phyloP scores from a whole-genome alignment of 2,113 vertebrate genomes.

The Calidris pugnax region DNA sequence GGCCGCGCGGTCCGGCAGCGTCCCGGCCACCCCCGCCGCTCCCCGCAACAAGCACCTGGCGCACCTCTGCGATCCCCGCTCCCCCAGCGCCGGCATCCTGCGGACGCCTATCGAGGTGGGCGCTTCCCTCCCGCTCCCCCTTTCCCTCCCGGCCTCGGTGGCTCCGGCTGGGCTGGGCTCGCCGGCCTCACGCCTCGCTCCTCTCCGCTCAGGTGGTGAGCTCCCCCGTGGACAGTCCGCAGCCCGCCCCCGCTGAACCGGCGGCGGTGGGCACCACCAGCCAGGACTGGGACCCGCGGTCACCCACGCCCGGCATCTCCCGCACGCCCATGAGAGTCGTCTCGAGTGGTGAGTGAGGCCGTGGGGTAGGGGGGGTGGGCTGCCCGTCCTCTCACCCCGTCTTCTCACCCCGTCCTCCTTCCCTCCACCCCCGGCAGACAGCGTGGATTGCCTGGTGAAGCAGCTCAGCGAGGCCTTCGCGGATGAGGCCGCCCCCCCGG shows the following conservation, averaged over 20 bases:
- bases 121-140: no score
- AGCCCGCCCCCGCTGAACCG: background rate
- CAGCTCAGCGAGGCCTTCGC: constrained; percentile 82
- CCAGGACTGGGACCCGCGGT: constrained; percentile 82
- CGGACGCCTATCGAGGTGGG: constrained; percentile 85
- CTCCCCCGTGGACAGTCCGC: constrained; percentile 29
- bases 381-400: no score
- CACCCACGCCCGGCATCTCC: constrained; percentile 82
- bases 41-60: constrained; percentile 61
- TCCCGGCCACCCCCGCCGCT: constrained; percentile 62
- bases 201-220: constrained; percentile 67
- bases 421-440: constrained; percentile 63
- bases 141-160: no score
- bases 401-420: background rate
- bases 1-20: constrained; percentile 69
- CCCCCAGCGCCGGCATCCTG: constrained; percentile 81
- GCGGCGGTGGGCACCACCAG: background rate
- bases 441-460: constrained; percentile 75
- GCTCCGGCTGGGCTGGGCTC: no score
- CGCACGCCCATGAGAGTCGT: constrained; percentile 86
- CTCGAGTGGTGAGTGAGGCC: constrained; percentile 69
- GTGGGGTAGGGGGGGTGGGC: no score
- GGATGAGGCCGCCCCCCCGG: background rate
- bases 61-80: constrained; percentile 84
- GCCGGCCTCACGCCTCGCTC: background rate